These are phyloP conservation scores for Papilio glaucus DNA, from an alignment of 1,140 invertebrate species.

Conservation along the genomic window DNA sequence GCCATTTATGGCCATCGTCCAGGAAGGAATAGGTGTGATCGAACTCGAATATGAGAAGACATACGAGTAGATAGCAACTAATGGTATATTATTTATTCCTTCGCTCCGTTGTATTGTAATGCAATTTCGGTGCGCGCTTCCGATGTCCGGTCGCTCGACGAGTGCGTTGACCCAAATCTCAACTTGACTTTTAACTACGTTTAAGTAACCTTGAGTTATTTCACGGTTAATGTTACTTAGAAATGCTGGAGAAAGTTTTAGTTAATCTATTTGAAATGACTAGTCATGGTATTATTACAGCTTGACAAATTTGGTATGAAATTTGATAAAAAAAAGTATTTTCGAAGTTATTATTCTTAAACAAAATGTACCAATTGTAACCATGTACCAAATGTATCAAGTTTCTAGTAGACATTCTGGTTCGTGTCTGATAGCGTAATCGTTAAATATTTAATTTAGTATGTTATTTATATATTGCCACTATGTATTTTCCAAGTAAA, in stretches of 20 bases:
- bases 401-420: no score
- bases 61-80: constrained; percentile 11
- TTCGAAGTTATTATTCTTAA: no score
- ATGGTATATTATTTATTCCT: constrained; percentile 35
- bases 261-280: constrained; percentile 9
- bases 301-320: not conserved
- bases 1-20: constrained; percentile 64
- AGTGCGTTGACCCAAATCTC: constrained; percentile 38
- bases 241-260: not conserved
- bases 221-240: constrained; percentile 5
- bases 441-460: no score
- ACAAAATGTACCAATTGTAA: no score
- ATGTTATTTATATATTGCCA: no score
- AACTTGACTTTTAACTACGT: constrained; percentile 4
- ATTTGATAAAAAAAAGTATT: no score
- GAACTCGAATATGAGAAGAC: constrained; percentile 58
- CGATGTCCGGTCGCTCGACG: constrained; percentile 53
- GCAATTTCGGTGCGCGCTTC: constrained; percentile 73
- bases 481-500: not conserved
- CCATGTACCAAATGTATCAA: no score
- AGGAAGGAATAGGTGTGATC: constrained; percentile 76
- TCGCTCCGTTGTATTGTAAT: constrained; percentile 58
- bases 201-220: constrained; percentile 17
- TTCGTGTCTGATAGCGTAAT: no score
- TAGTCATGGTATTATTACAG: not conserved